These are phyloP conservation scores for Trachurus trachurus DNA, from an alignment of 2,797 vertebrate species.

Conservation along the genomic window DNA sequence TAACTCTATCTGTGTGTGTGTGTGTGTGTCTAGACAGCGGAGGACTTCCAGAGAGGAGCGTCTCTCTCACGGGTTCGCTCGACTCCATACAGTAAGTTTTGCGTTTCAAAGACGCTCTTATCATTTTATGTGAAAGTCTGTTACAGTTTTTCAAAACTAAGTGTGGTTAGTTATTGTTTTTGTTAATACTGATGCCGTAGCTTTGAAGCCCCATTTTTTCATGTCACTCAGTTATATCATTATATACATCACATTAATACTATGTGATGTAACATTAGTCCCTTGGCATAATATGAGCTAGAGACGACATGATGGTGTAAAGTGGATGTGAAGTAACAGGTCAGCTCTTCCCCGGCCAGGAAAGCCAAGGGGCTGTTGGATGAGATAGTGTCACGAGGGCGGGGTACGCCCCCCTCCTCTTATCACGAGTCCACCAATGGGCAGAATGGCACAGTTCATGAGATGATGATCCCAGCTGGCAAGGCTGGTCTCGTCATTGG, in stretches of 20 bases:
- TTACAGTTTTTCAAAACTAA: not conserved
- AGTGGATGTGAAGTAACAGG: conserved; percentile 13
- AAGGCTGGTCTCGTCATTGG: conserved; percentile 92
- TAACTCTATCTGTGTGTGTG: not conserved
- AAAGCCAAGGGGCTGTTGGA: conserved; percentile 92
- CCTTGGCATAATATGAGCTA: not conserved
- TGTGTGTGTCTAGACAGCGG: conserved; percentile 86
- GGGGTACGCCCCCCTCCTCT: conserved; percentile 88
- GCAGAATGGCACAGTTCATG: conserved; percentile 90
- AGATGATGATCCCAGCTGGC: conserved; percentile 90
- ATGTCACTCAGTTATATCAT: not conserved
- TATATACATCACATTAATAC: not conserved
- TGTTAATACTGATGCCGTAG: not conserved
- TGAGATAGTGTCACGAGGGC: conserved; percentile 91
- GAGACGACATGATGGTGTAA: not conserved
- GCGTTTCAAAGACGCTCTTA: not conserved
- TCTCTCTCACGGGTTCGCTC: conserved; percentile 88
- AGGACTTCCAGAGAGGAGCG: conserved; percentile 89
- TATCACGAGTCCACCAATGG: conserved; percentile 90
- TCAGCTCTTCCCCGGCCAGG: conserved; percentile 69
- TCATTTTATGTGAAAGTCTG: not conserved
- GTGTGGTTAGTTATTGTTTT: not conserved
- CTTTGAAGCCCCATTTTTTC: not conserved
- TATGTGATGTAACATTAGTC: fast-evolving
- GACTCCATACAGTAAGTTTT: conserved; percentile 87